Conservation (phyloP, 2,113 vertebrate species). For the Amphiprion percula region DNA sequence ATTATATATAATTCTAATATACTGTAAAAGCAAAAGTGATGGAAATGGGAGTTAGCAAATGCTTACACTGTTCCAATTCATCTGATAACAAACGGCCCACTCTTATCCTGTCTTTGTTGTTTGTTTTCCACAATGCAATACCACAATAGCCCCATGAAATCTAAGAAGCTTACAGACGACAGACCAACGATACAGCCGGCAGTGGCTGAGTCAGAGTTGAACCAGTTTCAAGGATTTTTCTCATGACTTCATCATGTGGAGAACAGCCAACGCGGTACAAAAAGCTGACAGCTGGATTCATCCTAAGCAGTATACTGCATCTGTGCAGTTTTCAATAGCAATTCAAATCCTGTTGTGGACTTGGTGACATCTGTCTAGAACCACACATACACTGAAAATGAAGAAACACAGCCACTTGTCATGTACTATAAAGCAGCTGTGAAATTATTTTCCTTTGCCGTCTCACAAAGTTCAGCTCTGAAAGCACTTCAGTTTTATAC, state of each 20-base stretch:
- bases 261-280: background rate
- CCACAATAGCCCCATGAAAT: conserved; percentile 37
- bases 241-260: conserved; percentile 51
- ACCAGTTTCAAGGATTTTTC: conserved; percentile 52
- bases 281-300: conserved; percentile 47
- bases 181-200: conserved; percentile 36
- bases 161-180: conserved; percentile 51
- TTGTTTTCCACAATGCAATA: conserved; percentile 7
- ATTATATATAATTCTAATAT: too few relatives aligned
- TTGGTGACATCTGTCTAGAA: conserved; percentile 29
- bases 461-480: background rate
- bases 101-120: conserved; percentile 11
- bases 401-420: conserved; percentile 16
- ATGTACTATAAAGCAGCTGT: conserved; percentile 2
- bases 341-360: conserved; percentile 38
- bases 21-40: background rate
- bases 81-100: conserved; percentile 6
- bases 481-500: background rate
- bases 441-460: conserved; percentile 1
- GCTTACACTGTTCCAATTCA: background rate
- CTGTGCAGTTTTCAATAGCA: conserved; percentile 14
- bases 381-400: background rate
- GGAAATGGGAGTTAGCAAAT: background rate
- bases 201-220: conserved; percentile 46
- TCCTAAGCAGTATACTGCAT: conserved; percentile 5